Conservation (phyloP, 2,888 invertebrate genomes). For the Parnassius orleans region DNA sequence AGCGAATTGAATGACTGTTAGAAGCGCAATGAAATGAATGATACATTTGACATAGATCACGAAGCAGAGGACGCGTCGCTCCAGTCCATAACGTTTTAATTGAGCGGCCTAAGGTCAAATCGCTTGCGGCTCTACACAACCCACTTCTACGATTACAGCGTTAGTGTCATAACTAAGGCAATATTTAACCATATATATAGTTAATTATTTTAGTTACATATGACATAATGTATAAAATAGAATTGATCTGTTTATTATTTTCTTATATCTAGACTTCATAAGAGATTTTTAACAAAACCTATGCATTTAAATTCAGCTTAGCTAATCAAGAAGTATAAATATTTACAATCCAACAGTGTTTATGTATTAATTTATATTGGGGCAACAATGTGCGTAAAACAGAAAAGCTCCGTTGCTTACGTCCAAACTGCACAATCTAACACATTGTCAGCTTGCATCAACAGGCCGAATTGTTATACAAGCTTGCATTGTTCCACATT, state of each 20-base stretch:
- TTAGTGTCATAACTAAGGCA: constrained; percentile 6
- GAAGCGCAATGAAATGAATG: constrained; percentile 20
- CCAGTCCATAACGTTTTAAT: constrained; percentile 70
- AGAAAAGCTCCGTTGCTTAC: constrained; percentile 57
- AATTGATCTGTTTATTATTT: too few relatives aligned
- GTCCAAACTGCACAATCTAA: constrained; percentile 53
- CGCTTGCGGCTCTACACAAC: constrained; percentile 61
- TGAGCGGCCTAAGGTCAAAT: constrained; percentile 77
- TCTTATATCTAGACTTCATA: too few relatives aligned
- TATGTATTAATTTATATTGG: constrained; percentile 5
- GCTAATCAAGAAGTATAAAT: too few relatives aligned
- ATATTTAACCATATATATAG: constrained; percentile 1
- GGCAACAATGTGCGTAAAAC: constrained; percentile 51
- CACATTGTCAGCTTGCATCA: constrained; percentile 64
- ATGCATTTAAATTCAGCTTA: too few relatives aligned
- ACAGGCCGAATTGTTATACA: constrained; percentile 74
- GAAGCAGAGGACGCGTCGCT: constrained; percentile 41
- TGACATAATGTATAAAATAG: neutral
- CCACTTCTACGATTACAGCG: constrained; percentile 22
- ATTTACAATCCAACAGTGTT: neutral
- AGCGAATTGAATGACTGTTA: constrained; percentile 1
- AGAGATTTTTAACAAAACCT: too few relatives aligned
- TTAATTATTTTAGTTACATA: neutral
- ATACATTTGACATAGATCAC: constrained; percentile 38
- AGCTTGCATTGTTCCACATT: constrained; percentile 72